Conservation (phyloP, 2,113 vertebrate genomes). For the Pandion haliaetus region DNA sequence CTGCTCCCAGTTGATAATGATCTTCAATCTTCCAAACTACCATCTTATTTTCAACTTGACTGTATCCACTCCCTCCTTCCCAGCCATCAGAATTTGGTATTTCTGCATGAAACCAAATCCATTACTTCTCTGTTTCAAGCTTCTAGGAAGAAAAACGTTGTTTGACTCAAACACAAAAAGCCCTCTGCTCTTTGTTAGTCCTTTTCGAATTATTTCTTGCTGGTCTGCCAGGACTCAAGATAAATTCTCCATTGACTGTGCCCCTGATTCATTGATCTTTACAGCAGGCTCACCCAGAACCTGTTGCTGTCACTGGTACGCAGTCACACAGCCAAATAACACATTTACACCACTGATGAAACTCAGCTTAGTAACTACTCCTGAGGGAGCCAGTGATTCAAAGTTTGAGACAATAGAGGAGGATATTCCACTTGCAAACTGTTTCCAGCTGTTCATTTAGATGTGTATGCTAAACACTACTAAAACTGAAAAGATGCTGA, state of each 20-base stretch:
- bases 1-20: neutral
- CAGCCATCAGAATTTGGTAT: neutral
- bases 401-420: neutral
- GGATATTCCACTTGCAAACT: neutral
- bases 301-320: neutral
- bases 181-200: neutral
- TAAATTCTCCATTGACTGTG: neutral
- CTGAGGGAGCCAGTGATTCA: neutral
- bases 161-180: neutral
- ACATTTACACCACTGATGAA: neutral
- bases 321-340: neutral
- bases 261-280: neutral
- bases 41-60: neutral
- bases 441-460: slow-evolving; percentile 24
- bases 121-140: neutral
- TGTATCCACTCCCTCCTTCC: neutral
- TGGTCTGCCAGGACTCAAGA: neutral
- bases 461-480: neutral
- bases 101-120: neutral
- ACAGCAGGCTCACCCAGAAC: neutral
- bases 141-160: neutral
- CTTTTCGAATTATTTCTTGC: neutral
- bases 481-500: neutral
- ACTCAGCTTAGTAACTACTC: neutral
- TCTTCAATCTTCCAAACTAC: neutral